Evolutionary conservation across 2,888 invertebrate genomes (phyloP).

Genomic region (Brachypterus glaber): DNA sequence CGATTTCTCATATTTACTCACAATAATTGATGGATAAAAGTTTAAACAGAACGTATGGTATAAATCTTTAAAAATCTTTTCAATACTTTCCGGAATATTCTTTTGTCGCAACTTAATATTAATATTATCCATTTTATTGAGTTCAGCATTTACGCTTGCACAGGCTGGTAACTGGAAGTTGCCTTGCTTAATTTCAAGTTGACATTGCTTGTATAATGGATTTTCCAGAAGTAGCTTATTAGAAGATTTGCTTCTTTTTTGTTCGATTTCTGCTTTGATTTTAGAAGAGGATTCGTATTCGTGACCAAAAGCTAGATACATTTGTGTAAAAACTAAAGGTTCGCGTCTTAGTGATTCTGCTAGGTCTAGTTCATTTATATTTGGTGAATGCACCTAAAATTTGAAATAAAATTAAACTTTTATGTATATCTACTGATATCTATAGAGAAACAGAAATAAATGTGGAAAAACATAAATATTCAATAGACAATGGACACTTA

Average conservation of each 20-base stretch:
- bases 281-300: constrained; percentile 28
- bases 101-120: constrained; percentile 44
- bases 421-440: too few species aligned
- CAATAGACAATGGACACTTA: too few species aligned
- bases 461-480: too few species aligned
- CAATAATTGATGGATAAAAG: constrained; percentile 20
- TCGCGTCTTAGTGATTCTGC: constrained; percentile 47
- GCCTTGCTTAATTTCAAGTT: constrained; percentile 45
- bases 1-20: background rate
- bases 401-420: too few species aligned
- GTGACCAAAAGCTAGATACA: constrained; percentile 46
- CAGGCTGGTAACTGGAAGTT: constrained; percentile 51
- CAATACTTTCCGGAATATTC: constrained; percentile 41
- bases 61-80: constrained; percentile 41
- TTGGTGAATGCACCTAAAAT: constrained; percentile 43
- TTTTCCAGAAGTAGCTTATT: constrained; percentile 43
- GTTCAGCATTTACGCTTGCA: constrained; percentile 45
- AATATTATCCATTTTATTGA: constrained; percentile 47
- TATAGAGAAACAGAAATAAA: too few species aligned
- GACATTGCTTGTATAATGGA: constrained; percentile 43
- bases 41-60: constrained; percentile 42
- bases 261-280: constrained; percentile 33
- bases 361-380: constrained; percentile 46
- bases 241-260: constrained; percentile 44
- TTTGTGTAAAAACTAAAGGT: constrained; percentile 42